phyloP scores from a whole-genome alignment of 2,113 vertebrate genomes.

The Galemys pyrenaicus region DNA sequence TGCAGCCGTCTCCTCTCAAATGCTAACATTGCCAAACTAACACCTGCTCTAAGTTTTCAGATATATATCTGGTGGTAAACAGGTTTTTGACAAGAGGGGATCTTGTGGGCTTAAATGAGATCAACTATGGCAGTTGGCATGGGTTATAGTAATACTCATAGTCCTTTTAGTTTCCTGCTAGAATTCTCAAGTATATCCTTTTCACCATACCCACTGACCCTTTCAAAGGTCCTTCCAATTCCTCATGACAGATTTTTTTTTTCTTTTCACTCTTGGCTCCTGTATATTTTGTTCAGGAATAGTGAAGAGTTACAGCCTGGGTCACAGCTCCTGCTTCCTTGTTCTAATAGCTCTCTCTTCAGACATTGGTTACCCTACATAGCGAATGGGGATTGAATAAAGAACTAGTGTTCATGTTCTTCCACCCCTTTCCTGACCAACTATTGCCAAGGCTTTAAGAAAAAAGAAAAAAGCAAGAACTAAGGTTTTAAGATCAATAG shows the following conservation, averaged over 20 bases:
- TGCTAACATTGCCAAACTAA: not conserved
- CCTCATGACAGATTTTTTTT: not conserved
- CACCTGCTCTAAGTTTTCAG: slow-evolving; percentile 35
- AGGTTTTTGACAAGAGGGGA: not conserved
- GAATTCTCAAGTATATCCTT: not conserved
- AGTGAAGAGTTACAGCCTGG: not conserved
- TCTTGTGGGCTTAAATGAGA: not conserved
- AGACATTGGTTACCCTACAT: not conserved
- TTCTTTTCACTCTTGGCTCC: not conserved
- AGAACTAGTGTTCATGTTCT: not conserved
- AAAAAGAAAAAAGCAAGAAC: not conserved
- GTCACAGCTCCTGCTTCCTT: not conserved
- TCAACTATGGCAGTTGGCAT: not conserved
- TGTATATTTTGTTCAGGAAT: slow-evolving; percentile 29
- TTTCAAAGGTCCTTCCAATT: slow-evolving; percentile 16
- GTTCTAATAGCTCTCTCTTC: not conserved
- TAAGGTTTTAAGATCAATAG: not conserved
- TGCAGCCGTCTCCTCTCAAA: not conserved
- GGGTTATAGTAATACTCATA: not conserved
- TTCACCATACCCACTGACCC: not conserved
- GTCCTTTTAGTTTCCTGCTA: not conserved
- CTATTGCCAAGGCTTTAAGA: not conserved
- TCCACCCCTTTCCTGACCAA: not conserved
- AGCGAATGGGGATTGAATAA: not conserved
- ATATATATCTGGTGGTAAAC: slow-evolving; percentile 1